These are phyloP conservation scores for Elaeidobius kamerunicus DNA, from an alignment of 2,888 invertebrate genomes.

Conservation along the genomic window DNA sequence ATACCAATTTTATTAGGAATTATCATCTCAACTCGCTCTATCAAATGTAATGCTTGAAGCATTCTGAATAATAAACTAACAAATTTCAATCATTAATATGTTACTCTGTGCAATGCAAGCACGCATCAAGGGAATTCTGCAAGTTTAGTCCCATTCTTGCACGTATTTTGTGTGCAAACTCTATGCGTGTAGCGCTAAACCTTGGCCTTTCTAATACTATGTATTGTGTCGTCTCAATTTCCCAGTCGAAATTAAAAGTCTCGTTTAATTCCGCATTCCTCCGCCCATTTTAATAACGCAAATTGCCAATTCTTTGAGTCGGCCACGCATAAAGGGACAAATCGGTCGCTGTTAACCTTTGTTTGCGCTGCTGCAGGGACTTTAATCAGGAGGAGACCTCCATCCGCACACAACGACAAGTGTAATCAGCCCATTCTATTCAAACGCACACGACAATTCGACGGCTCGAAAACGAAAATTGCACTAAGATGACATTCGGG, in stretches of 20 bases:
- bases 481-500: conserved; percentile 34
- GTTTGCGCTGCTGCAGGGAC: too few relatives aligned
- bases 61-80: too few relatives aligned
- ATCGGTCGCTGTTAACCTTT: conserved; percentile 44
- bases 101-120: too few relatives aligned
- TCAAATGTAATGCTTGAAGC: too few relatives aligned
- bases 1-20: too few relatives aligned
- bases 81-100: too few relatives aligned
- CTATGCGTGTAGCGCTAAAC: background rate
- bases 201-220: too few relatives aligned
- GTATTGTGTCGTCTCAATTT: background rate
- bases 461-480: conserved; percentile 34
- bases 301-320: conserved; percentile 24
- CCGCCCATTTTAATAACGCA: conserved; percentile 28
- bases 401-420: conserved; percentile 42
- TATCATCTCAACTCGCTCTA: too few relatives aligned
- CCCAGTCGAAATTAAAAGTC: background rate
- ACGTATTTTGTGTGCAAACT: too few relatives aligned
- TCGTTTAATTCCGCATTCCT: conserved; percentile 7
- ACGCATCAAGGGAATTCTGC: too few relatives aligned
- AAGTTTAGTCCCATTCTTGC: too few relatives aligned
- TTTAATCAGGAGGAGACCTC: conserved; percentile 46
- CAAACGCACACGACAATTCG: conserved; percentile 41
- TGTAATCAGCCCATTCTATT: conserved; percentile 45
- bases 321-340: conserved; percentile 27